Conservation (phyloP, 2,888 invertebrate genomes). For the Mimumesa dahlbomi region DNA sequence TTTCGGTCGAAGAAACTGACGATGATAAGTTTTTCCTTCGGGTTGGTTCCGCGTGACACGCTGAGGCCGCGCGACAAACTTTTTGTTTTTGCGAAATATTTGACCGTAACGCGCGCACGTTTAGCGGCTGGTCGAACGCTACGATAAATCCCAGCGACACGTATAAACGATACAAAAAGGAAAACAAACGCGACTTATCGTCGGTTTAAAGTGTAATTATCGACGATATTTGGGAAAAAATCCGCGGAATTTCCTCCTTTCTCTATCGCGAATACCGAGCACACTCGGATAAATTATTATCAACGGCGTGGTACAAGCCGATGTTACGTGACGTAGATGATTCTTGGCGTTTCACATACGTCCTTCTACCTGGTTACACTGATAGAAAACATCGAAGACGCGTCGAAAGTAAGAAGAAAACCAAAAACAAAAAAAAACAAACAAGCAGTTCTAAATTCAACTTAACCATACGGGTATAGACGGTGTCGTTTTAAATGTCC, state of each 20-base stretch:
- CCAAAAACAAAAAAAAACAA: too few relatives aligned
- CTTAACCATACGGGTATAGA: too few relatives aligned
- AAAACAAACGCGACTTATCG: slow-evolving; percentile 1
- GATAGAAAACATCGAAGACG: too few relatives aligned
- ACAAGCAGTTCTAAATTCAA: slow-evolving; percentile 22
- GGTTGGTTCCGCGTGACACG: too few relatives aligned
- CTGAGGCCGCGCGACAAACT: too few relatives aligned
- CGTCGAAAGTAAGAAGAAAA: neutral
- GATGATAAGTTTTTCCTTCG: neutral
- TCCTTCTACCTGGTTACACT: neutral
- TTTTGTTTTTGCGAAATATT: too few relatives aligned
- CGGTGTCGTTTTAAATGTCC: too few relatives aligned
- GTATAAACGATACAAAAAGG: neutral
- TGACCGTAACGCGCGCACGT: slow-evolving; percentile 8
- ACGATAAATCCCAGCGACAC: too few relatives aligned
- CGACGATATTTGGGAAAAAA: slow-evolving; percentile 5
- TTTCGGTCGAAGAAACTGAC: slow-evolving; percentile 8
- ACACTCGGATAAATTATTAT: neutral
- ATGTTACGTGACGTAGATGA: slow-evolving; percentile 22
- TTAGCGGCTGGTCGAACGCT: too few relatives aligned
- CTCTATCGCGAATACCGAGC: neutral
- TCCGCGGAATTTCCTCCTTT: neutral
- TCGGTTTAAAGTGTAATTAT: too few relatives aligned
- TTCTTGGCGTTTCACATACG: slow-evolving; percentile 6
- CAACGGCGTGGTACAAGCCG: neutral